phyloP scores from a whole-genome alignment of 1,140 invertebrate genomes.

The Papilio machaon region DNA sequence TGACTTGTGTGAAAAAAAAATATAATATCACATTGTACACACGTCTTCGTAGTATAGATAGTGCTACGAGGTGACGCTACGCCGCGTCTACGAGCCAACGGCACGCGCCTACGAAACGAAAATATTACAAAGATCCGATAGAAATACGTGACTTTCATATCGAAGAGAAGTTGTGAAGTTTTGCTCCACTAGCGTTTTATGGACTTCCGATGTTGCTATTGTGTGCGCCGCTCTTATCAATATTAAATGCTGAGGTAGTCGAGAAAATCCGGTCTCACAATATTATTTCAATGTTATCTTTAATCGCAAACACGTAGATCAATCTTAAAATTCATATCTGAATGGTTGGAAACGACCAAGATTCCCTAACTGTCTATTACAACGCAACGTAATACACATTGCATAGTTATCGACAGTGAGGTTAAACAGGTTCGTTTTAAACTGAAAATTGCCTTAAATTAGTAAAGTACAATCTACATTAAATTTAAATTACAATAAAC shows the following conservation, averaged over 20 bases:
- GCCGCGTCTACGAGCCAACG: not conserved
- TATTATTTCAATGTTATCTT: constrained; percentile 1
- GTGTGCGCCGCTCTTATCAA: constrained; percentile 26
- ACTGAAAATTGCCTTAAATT: no score
- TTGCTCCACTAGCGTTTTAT: constrained; percentile 31
- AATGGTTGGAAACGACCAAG: not conserved
- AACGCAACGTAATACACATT: no score
- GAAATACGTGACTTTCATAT: constrained; percentile 33
- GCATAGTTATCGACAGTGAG: no score
- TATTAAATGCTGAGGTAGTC: constrained; percentile 21
- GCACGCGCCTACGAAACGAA: constrained; percentile 20
- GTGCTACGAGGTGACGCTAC: not conserved
- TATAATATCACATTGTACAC: not conserved
- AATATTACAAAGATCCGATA: constrained; percentile 39
- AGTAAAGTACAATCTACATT: no score
- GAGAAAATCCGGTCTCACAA: not conserved
- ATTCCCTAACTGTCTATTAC: not conserved
- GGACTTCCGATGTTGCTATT: constrained; percentile 27
- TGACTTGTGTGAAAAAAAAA: constrained; percentile 4
- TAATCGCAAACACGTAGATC: not conserved
- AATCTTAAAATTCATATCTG: not conserved
- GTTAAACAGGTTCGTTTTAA: no score
- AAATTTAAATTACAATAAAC: no score
- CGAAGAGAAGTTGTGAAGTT: constrained; percentile 28
- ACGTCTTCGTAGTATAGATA: constrained; percentile 2